Evolutionary conservation across 2,797 vertebrate species (phyloP), one percentile per base, ranked within the genome.

Genomic region (Manis javanica): DNA sequence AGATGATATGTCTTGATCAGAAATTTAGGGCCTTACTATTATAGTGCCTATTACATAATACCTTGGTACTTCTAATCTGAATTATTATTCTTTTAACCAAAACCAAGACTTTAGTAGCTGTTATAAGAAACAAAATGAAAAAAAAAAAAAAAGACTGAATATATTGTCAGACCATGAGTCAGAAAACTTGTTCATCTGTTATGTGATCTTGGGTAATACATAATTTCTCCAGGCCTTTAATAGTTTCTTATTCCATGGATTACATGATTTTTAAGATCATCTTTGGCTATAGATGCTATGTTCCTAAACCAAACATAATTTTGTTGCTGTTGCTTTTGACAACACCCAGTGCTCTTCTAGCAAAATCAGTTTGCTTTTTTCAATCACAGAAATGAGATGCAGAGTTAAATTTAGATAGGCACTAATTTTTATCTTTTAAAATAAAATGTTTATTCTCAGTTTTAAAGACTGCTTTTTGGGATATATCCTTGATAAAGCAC

Each of bases 221-320:
- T 46, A 75, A 59, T 14, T 86, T 83, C 74, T 79, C 1, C 64
- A 5, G 23, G 16, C 8, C 31, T 46, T 31, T 16, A 51, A 95
- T 23, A 59, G n/a, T 86, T 68, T 87, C 42, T 53, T 64, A 10
- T 63, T 75, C 51, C 26, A 46, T 15, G 34, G 72, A 74, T 71
- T 53, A 71, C 1, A 18, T 63, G 24, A 55, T 55, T 90, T 81
- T 55, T 46, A 92, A 63, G 15, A 53, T 63, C 26, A 81, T n/a
- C 34, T 75, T 87, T 49, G 69, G 23, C 42, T 51, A n/a, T 1
- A 92, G 2, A 55, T 21, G 77, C 5, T 34, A 55, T n/a, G 5
- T 71, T 95, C 90, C 77, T 75, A 81, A 75, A 91, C 75, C 51
- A 89, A 92, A 34, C 55, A 85, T 13, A 85, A 64, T 71, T 84